Conservation (phyloP, 2,797 vertebrate genomes). For the Microctenopoma steveboyesi region DNA sequence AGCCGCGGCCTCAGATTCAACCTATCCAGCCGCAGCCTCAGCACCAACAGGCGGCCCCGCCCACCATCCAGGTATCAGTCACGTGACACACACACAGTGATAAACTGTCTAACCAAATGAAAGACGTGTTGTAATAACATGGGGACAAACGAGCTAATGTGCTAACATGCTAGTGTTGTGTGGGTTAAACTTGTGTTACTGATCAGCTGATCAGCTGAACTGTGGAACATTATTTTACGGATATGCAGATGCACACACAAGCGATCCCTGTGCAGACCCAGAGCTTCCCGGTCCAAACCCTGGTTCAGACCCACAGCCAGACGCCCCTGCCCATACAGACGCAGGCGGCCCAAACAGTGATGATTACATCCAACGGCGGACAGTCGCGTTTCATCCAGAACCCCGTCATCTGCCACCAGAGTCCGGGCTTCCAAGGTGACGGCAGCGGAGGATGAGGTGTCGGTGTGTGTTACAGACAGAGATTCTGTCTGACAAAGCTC, state of each 20-base stretch:
- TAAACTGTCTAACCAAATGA: too few relatives aligned
- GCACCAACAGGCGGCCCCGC: constrained; percentile 70
- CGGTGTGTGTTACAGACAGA: not conserved
- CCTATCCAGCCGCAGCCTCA: constrained; percentile 81
- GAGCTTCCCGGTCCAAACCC: constrained; percentile 80
- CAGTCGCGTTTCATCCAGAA: constrained; percentile 94
- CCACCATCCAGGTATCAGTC: constrained; percentile 74
- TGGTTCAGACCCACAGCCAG: constrained; percentile 81
- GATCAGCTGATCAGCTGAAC: too few relatives aligned
- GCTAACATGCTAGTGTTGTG: too few relatives aligned
- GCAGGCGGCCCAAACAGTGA: constrained; percentile 91
- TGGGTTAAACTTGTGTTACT: too few relatives aligned
- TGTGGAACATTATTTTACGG: not conserved
- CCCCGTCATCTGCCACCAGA: constrained; percentile 94
- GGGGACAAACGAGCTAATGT: too few relatives aligned
- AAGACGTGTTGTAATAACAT: too few relatives aligned
- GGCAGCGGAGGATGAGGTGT: not conserved
- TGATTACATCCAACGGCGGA: constrained; percentile 89
- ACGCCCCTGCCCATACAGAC: constrained; percentile 88
- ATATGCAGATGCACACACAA: constrained; percentile 79
- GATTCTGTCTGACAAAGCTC: not conserved
- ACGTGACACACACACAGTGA: not conserved
- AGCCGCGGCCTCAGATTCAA: constrained; percentile 81
- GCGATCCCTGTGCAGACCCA: constrained; percentile 75
- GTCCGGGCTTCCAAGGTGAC: constrained; percentile 92